These are phyloP conservation scores for Gonatopus flavifemur DNA, from an alignment of 1,140 invertebrate genomes.

Conservation along the genomic window DNA sequence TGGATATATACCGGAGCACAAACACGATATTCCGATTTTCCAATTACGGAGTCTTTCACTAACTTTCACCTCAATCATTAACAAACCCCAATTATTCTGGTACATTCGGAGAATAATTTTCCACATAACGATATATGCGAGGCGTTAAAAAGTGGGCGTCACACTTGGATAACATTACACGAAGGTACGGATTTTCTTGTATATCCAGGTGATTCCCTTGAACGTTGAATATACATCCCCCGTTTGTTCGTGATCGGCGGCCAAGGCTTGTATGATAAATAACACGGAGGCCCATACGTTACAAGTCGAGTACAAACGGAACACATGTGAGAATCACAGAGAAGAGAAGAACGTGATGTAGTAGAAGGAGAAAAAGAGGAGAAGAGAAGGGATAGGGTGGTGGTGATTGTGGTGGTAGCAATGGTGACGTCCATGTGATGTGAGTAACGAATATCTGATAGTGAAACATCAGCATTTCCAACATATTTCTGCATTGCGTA, in stretches of 20 bases:
- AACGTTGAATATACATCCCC: slow-evolving; percentile 26
- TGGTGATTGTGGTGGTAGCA: slow-evolving; percentile 24
- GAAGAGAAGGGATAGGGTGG: slow-evolving; percentile 4
- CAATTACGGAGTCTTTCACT: too few relatives aligned
- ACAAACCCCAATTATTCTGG: too few relatives aligned
- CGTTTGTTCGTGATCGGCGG: slow-evolving; percentile 30
- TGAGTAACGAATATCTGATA: slow-evolving; percentile 49
- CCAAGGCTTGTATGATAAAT: slow-evolving; percentile 32
- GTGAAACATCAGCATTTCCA: slow-evolving; percentile 39
- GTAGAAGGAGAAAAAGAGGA: slow-evolving; percentile 7
- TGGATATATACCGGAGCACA: too few relatives aligned
- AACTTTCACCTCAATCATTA: too few relatives aligned
- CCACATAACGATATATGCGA: too few relatives aligned
- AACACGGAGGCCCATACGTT: slow-evolving; percentile 30
- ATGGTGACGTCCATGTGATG: too few relatives aligned
- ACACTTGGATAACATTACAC: too few relatives aligned
- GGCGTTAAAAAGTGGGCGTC: too few relatives aligned
- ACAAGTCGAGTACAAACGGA: slow-evolving; percentile 32
- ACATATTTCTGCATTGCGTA: slow-evolving; percentile 28
- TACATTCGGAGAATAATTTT: too few relatives aligned
- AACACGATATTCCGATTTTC: too few relatives aligned
- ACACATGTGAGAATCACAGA: slow-evolving; percentile 31
- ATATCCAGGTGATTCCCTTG: too few relatives aligned
- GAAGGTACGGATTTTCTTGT: too few relatives aligned
- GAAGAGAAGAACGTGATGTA: slow-evolving; percentile 20